A percentile compares a stretch with the other conserved stretches of the same genome.
Evolutionary conservation across 2,888 invertebrate genomes (phyloP).

Genomic region (Schizotus pectinicornis): DNA sequence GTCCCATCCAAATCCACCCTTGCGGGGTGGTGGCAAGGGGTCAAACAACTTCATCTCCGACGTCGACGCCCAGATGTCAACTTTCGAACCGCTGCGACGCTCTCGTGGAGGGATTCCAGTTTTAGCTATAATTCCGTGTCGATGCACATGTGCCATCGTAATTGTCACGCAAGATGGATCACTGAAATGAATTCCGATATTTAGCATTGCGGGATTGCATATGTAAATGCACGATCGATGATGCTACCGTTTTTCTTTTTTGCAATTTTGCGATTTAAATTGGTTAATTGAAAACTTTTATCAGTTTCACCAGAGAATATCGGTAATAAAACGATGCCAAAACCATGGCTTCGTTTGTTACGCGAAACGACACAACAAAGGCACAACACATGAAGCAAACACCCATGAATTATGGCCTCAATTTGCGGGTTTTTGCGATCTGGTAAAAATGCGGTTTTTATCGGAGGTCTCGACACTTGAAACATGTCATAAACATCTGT

Average conservation of each 20-base stretch:
- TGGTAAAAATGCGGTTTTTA: constrained; percentile 13
- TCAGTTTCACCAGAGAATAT: constrained; percentile 1
- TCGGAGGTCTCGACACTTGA: constrained; percentile 17
- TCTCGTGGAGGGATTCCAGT: constrained; percentile 25
- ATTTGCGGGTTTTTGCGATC: constrained; percentile 10
- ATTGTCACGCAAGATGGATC: constrained; percentile 31
- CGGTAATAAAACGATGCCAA: constrained; percentile 5
- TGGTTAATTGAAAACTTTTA: constrained; percentile 21
- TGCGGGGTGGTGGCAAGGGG: no score
- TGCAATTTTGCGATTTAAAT: background rate
- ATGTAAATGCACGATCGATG: constrained; percentile 8
- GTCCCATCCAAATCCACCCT: no score
- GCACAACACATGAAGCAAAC: constrained; percentile 5
- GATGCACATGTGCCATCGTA: constrained; percentile 31
- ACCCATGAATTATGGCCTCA: constrained; percentile 4
- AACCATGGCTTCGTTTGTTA: constrained; percentile 7
- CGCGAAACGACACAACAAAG: constrained; percentile 15
- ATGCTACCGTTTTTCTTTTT: constrained; percentile 1
- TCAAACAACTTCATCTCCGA: no score
- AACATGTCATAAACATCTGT: constrained; percentile 44
- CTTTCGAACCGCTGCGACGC: constrained; percentile 17
- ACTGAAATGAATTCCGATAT: constrained; percentile 23
- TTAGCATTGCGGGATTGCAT: constrained; percentile 4
- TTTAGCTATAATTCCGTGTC: constrained; percentile 25
- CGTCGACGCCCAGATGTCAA: constrained; percentile 9